Base-by-base conservation (phyloP, 1,140 invertebrate genomes). In the Amyelois transitella region DNA sequence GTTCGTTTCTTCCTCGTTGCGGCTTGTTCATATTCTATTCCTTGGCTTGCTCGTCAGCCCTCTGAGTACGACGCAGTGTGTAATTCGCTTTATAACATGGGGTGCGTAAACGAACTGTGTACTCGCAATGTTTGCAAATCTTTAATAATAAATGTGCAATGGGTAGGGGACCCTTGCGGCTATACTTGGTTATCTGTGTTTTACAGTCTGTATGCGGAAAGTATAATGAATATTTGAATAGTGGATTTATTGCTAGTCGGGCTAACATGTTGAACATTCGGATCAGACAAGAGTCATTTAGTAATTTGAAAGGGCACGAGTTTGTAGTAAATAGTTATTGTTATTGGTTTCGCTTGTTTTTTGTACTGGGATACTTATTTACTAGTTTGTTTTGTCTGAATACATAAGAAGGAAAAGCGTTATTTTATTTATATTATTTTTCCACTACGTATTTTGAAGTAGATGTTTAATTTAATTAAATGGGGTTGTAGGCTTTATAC, bases 141-240 rank as follows among this genome's bases (percentile, higher is more conserved):
- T 75, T 75, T 65, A 75, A 73, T 79, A 77, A 69, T 73, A 69
- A 75, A 77, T 71, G 64, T 51, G 66, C 66, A 66, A 62, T 61
- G 49, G 62, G 60, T 55, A 62, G 56, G 69, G 66, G 64, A 54
- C n/a, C 10, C 21, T 28, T n/a, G 56, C 32, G 18, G 47, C 18
- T 32, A 25, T 56, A 63, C 53, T 66, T 43, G 43, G 64, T 66
- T 70, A 77, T 77, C 73, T 54, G 57, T 58, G 52, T 44, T 57
- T 60, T 52, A 51, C 71, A 74, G 66, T 49, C 44, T 50, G 60
- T 53, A 62, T 54, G 28, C 44, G 58, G 52, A 54, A 59, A 38
- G 32, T 38, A 38, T 48, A 48, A 48, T 48, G 19, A 7, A 14
- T 48, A 48, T 48, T 48, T 25, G 48, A 49, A 17, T 24, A 49